A percentile compares a stretch with the other conserved stretches of the same genome.
These are phyloP conservation scores for Mobula hypostoma DNA, from an alignment of 2,113 vertebrate genomes.

Conservation along the genomic window DNA sequence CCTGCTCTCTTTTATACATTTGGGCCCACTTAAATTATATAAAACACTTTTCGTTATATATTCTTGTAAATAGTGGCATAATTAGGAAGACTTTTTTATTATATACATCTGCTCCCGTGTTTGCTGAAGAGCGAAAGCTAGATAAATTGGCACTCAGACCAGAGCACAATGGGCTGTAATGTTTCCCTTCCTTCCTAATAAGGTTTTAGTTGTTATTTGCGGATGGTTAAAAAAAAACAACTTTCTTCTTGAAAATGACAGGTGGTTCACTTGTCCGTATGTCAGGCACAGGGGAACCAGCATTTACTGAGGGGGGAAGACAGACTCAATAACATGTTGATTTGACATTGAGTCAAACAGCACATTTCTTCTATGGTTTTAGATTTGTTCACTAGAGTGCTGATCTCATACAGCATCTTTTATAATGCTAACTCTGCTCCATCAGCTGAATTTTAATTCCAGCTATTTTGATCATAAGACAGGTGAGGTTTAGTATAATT, in stretches of 20 bases:
- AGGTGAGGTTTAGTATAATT: conserved; percentile 67
- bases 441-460: conserved; percentile 43
- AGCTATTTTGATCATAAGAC: conserved; percentile 51
- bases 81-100: conserved; percentile 69
- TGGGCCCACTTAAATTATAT: conserved; percentile 60
- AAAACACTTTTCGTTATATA: conserved; percentile 68
- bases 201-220: conserved; percentile 75
- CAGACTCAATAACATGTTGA: conserved; percentile 48
- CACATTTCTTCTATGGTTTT: conserved; percentile 54
- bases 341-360: conserved; percentile 54
- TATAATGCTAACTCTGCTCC: conserved; percentile 50
- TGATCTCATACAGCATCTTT: conserved; percentile 48
- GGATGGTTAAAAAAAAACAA: conserved; percentile 72
- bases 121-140: conserved; percentile 72
- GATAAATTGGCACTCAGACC: conserved; percentile 79
- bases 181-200: conserved; percentile 71
- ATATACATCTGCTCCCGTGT: conserved; percentile 61
- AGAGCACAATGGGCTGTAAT: conserved; percentile 70
- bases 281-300: conserved; percentile 59
- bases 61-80: conserved; percentile 69
- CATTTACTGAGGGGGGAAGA: conserved; percentile 56
- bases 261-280: conserved; percentile 70
- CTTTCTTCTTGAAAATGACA: conserved; percentile 78
- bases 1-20: conserved; percentile 62
- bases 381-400: conserved; percentile 53